Conservation (phyloP, 2,797 vertebrate genomes). For the Muscicapa striata region DNA sequence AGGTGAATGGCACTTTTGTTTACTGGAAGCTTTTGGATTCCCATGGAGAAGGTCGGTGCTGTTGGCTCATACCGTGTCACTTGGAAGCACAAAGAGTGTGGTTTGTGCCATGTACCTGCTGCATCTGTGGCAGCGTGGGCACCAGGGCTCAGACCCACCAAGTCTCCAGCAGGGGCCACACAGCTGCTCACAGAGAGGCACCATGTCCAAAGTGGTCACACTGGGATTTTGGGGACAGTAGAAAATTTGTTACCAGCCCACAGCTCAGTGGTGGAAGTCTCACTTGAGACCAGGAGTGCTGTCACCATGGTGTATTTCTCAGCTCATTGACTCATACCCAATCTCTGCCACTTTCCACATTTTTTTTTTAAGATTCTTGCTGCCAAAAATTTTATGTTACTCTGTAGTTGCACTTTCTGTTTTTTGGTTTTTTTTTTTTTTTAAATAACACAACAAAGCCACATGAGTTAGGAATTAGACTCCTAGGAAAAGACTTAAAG, state of each 20-base stretch:
- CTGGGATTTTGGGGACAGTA: neutral
- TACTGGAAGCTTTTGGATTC: neutral
- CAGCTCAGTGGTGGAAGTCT: neutral
- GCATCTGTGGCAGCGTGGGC: rapidly evolving
- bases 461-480: neutral
- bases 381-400: neutral
- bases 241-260: neutral
- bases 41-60: rapidly evolving
- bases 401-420: neutral
- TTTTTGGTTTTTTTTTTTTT: too few relatives aligned
- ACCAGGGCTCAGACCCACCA: rapidly evolving
- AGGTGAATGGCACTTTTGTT: neutral
- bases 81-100: neutral
- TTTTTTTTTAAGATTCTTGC: neutral
- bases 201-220: rapidly evolving
- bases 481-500: neutral
- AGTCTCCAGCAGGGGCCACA: neutral
- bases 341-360: neutral
- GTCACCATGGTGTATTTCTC: neutral
- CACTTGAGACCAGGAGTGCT: neutral
- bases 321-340: neutral
- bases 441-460: neutral
- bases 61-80: neutral
- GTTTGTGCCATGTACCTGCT: rapidly evolving
- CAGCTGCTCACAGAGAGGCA: neutral